Percentiles rank a stretch among this genome's conserved stretches.
These are phyloP conservation scores for Emys orbicularis DNA, from an alignment of 2,797 vertebrate species.

Conservation along the genomic window DNA sequence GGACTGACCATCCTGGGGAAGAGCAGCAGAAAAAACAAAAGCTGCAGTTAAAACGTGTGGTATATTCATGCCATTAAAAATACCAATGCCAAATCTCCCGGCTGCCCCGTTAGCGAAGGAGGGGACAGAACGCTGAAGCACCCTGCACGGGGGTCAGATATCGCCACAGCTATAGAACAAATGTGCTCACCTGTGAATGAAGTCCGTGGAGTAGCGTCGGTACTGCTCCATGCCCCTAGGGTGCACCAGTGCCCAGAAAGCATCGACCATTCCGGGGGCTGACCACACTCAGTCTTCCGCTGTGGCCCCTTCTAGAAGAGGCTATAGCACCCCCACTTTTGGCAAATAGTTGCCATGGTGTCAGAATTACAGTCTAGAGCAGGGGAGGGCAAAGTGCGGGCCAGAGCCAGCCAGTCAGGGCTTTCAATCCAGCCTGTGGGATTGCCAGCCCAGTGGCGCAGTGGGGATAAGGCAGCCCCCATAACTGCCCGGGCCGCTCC, in stretches of 20 bases:
- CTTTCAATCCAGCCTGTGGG: too few relatives aligned
- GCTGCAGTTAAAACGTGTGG: rapidly evolving
- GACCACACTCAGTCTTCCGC: slow-evolving; percentile 8
- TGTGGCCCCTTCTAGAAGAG: slow-evolving; percentile 53
- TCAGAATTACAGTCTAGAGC: slow-evolving; percentile 56
- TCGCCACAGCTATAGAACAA: neutral
- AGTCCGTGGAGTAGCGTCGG: neutral
- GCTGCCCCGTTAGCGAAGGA: neutral
- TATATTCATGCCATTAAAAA: rapidly evolving
- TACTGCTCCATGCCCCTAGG: neutral
- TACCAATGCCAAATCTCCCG: rapidly evolving
- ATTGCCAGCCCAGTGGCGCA: too few relatives aligned
- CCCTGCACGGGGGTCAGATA: neutral
- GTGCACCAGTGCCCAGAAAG: slow-evolving; percentile 38
- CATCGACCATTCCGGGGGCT: too few relatives aligned
- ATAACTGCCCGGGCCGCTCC: too few relatives aligned
- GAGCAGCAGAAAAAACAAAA: neutral
- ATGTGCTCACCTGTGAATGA: rapidly evolving
- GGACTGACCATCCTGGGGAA: slow-evolving; percentile 92
- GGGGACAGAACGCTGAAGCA: rapidly evolving
- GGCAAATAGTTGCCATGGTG: slow-evolving; percentile 21
- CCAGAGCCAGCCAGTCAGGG: too few relatives aligned
- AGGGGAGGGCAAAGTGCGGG: too few relatives aligned
- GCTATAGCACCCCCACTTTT: slow-evolving; percentile 48
- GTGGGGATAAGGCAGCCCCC: too few relatives aligned